phyloP scores from a whole-genome alignment of 2,888 invertebrate species.

The Perithous albicinctus region DNA sequence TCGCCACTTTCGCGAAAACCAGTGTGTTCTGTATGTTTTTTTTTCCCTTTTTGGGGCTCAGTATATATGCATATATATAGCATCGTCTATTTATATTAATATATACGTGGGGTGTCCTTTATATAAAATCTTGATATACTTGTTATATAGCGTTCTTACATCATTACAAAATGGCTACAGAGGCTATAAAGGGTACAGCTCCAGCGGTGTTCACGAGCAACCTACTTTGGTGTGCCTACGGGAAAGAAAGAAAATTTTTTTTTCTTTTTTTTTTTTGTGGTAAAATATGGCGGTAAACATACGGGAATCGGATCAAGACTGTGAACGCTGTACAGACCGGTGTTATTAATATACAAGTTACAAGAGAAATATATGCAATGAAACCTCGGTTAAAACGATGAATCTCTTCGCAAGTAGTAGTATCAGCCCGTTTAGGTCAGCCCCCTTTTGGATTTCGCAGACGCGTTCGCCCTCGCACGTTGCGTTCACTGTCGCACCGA shows the following conservation, averaged over 20 bases:
- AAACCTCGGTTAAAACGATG: constrained; percentile 15
- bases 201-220: constrained; percentile 84
- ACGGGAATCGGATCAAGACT: constrained; percentile 69
- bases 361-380: constrained; percentile 1
- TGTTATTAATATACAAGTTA: neutral
- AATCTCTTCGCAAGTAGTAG: constrained; percentile 34
- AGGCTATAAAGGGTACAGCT: constrained; percentile 79
- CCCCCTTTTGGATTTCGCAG: constrained; percentile 15
- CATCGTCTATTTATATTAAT: constrained; percentile 24
- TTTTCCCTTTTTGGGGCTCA: too few relatives aligned
- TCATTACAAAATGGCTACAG: constrained; percentile 76
- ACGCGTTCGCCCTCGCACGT: constrained; percentile 20
- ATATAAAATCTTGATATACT: constrained; percentile 39
- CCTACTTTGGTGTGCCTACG: constrained; percentile 84
- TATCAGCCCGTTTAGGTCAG: constrained; percentile 34
- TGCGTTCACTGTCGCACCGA: constrained; percentile 63
- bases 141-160: constrained; percentile 66
- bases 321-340: constrained; percentile 56
- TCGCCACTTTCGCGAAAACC: constrained; percentile 26
- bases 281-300: constrained; percentile 73
- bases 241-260: constrained; percentile 75
- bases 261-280: constrained; percentile 59
- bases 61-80: constrained; percentile 33
- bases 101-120: constrained; percentile 23
- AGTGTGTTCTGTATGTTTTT: neutral